Percentiles rank a stretch among this genome's conserved stretches.
Conservation (phyloP, 2,797 vertebrate genomes). For the Amblyraja radiata region DNA sequence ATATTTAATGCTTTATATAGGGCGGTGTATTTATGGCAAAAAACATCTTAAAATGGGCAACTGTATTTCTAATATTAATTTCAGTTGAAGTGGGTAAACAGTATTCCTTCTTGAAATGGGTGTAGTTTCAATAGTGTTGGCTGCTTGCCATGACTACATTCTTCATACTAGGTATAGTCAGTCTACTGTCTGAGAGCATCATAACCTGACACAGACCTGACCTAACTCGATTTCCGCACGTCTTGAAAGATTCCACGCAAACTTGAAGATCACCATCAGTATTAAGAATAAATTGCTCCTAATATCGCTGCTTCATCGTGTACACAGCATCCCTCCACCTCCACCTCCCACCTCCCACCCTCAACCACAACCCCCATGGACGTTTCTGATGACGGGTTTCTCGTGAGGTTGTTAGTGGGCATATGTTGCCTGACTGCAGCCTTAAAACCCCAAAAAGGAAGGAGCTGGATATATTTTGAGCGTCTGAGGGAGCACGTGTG, state of each 20-base stretch:
- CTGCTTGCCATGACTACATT: neutral
- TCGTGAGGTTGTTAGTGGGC: neutral
- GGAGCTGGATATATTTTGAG: neutral
- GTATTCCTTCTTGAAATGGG: neutral
- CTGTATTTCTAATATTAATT: neutral
- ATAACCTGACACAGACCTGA: conserved; percentile 21
- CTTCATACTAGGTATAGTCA: neutral
- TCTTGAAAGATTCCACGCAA: neutral
- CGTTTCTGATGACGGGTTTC: neutral
- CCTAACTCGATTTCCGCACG: neutral
- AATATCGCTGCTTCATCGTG: no score
- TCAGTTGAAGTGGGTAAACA: no score
- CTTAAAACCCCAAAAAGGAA: neutral
- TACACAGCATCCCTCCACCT: neutral
- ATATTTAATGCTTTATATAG: neutral
- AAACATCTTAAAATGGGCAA: neutral
- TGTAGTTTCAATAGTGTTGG: neutral
- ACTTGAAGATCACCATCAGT: neutral
- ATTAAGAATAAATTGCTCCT: neutral
- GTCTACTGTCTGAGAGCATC: neutral
- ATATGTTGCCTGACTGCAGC: neutral
- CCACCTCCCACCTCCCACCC: no score
- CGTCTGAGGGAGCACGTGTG: neutral
- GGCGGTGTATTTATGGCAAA: neutral
- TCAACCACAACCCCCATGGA: no score